phyloP scores from a whole-genome alignment of 2,888 invertebrate genomes.

The Dolichopus griseipennis region DNA sequence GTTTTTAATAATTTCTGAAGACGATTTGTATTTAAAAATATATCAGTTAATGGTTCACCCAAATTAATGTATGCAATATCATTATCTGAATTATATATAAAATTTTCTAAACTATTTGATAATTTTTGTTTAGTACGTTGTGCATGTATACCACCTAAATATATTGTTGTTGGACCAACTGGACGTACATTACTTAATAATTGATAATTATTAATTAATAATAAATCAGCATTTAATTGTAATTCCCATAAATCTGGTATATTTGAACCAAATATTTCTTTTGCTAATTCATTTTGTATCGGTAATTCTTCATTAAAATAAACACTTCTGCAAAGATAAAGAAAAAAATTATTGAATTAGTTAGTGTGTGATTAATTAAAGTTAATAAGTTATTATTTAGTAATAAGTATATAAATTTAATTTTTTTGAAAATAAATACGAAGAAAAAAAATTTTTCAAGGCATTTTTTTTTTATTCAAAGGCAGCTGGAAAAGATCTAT shows the following conservation, averaged over 20 bases:
- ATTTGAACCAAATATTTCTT: conserved; percentile 24
- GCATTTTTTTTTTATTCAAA: too few species aligned
- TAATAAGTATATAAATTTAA: not conserved
- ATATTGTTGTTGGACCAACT: conserved; percentile 26
- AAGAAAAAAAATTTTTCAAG: too few species aligned
- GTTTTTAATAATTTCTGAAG: conserved; percentile 26
- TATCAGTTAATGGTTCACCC: conserved; percentile 21
- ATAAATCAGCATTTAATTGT: conserved; percentile 27
- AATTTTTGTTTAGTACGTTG: conserved; percentile 17
- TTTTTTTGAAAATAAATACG: too few species aligned
- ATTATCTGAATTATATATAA: conserved; percentile 21
- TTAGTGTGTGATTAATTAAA: not conserved
- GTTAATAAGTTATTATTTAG: not conserved
- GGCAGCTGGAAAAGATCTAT: too few species aligned
- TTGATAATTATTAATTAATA: conserved; percentile 28
- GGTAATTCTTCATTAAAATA: conserved; percentile 28
- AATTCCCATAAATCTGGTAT: conserved; percentile 27
- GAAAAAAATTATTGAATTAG: too few species aligned
- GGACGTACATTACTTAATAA: conserved; percentile 27
- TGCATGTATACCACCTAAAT: conserved; percentile 29
- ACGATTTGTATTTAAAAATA: conserved; percentile 21
- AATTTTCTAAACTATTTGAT: conserved; percentile 23
- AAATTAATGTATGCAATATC: conserved; percentile 27
- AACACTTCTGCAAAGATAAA: conserved; percentile 23
- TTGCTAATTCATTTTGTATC: conserved; percentile 27